Evolutionary conservation across 2,888 invertebrate genomes (phyloP).

Genomic region (Netelia melanura): DNA sequence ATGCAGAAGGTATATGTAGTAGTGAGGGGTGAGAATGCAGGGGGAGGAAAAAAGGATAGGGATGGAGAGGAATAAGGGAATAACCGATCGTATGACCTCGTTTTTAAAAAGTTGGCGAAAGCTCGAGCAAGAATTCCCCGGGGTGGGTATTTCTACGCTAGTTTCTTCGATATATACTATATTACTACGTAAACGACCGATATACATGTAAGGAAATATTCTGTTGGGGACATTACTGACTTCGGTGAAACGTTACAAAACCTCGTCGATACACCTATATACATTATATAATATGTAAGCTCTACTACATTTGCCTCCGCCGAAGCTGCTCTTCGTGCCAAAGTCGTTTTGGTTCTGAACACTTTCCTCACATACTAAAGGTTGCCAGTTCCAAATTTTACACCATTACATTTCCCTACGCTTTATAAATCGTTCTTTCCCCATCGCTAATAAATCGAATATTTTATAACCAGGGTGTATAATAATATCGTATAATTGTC

Average conservation of each 20-base stretch:
- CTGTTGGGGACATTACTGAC: constrained; percentile 48
- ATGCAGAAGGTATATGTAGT: background rate
- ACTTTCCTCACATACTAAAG: background rate
- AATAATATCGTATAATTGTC: too few relatives aligned
- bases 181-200: background rate
- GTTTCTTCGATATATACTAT: constrained; percentile 28
- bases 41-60: constrained; percentile 2
- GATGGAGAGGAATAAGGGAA: constrained; percentile 23
- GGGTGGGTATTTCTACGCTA: constrained; percentile 48
- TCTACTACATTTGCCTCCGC: background rate
- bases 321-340: background rate
- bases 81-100: constrained; percentile 60
- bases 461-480: background rate
- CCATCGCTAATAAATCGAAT: background rate
- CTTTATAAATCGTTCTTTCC: background rate
- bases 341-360: constrained; percentile 15
- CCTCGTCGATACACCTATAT: background rate
- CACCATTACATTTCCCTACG: background rate
- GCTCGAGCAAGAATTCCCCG: constrained; percentile 61
- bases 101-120: constrained; percentile 61
- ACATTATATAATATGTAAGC: constrained; percentile 10
- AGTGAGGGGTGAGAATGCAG: background rate
- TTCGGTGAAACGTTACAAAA: constrained; percentile 46
- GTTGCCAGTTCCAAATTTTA: background rate
- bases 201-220: constrained; percentile 41